These are phyloP conservation scores for Palaemon carinicauda DNA, from an alignment of 1,140 invertebrate genomes.

Conservation along the genomic window DNA sequence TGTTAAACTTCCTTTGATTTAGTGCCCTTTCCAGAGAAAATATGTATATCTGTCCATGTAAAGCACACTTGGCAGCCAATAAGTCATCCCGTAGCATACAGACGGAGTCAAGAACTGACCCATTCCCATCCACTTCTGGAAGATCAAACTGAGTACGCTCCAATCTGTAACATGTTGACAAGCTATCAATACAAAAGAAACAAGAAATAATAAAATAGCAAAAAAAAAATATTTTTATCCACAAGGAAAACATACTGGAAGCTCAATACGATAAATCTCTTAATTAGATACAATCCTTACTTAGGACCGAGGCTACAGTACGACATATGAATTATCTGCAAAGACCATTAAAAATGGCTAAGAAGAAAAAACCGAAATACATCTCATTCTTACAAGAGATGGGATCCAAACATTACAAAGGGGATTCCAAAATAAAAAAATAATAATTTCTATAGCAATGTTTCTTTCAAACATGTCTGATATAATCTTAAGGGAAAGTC, in stretches of 20 bases:
- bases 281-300: too few species aligned
- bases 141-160: conserved; percentile 32
- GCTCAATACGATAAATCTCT: too few species aligned
- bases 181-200: background rate
- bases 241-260: too few species aligned
- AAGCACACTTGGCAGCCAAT: conserved; percentile 66
- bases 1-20: conserved; percentile 24
- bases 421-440: too few species aligned
- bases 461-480: too few species aligned
- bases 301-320: too few species aligned
- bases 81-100: conserved; percentile 61
- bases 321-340: background rate
- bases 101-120: conserved; percentile 63
- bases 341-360: background rate
- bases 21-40: conserved; percentile 60
- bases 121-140: conserved; percentile 52
- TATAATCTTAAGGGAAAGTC: too few species aligned
- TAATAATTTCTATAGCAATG: background rate
- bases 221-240: too few species aligned
- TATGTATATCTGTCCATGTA: conserved; percentile 65
- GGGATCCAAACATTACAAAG: too few species aligned
- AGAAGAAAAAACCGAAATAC: background rate
- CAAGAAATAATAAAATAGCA: too few species aligned
- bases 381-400: background rate
- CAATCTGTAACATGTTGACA: conserved; percentile 7